phyloP scores from a whole-genome alignment of 64 coral and sea anemone species.

The Porites australiensis region DNA sequence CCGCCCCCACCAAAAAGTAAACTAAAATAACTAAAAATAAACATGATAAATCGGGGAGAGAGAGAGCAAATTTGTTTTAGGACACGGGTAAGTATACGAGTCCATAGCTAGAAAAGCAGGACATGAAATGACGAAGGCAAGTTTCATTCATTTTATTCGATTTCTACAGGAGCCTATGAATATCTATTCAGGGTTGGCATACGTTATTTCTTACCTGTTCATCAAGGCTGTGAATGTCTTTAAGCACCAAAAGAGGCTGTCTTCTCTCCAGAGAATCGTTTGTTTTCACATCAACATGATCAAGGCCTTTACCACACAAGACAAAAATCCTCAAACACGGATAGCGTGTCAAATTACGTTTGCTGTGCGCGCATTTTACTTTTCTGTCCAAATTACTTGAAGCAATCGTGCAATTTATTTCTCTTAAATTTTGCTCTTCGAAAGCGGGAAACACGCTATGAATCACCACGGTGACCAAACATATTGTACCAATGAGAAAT shows the following conservation, averaged over 20 bases:
- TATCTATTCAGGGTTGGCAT: too few species aligned
- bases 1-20: too few species aligned
- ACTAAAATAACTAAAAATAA: too few species aligned
- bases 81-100: too few species aligned
- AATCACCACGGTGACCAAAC: background rate
- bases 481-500: background rate
- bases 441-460: constrained; percentile 1
- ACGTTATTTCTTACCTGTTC: background rate
- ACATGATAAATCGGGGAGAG: too few species aligned
- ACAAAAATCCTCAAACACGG: constrained; percentile 39
- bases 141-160: too few species aligned
- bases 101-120: too few species aligned
- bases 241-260: background rate
- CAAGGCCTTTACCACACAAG: constrained; percentile 12
- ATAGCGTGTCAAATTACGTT: background rate
- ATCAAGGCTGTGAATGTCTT: constrained; percentile 15
- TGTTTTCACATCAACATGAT: background rate
- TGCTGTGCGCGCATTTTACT: constrained; percentile 14
- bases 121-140: too few species aligned
- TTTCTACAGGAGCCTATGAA: too few species aligned
- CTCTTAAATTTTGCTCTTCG: constrained; percentile 38
- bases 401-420: constrained; percentile 33
- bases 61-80: too few species aligned
- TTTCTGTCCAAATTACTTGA: constrained; percentile 8
- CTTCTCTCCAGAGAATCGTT: background rate